Evolutionary conservation across 2,797 vertebrate species (phyloP).

Genomic region (Eremophila alpestris): DNA sequence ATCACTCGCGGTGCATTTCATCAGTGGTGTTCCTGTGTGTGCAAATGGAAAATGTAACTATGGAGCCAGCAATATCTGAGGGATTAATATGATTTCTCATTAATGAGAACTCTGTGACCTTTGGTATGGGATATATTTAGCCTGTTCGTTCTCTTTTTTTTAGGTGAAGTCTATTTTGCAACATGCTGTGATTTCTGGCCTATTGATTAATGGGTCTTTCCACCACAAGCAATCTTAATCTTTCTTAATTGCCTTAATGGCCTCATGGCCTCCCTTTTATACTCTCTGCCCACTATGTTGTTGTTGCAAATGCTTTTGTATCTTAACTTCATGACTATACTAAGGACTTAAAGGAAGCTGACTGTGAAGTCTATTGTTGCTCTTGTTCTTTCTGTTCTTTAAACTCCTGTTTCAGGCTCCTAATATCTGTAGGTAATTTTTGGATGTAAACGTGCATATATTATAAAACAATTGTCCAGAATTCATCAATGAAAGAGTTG

Average conservation of each 20-base stretch:
- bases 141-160: constrained; percentile 49
- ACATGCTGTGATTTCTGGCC: constrained; percentile 80
- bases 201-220: constrained; percentile 81
- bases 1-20: background rate
- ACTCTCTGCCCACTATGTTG: constrained; percentile 73
- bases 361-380: constrained; percentile 68
- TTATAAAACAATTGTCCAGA: constrained; percentile 7
- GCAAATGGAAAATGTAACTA: constrained; percentile 26
- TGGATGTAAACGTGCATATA: constrained; percentile 44
- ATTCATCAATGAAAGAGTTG: background rate
- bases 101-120: constrained; percentile 40
- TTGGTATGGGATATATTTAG: constrained; percentile 65
- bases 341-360: constrained; percentile 57
- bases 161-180: constrained; percentile 71
- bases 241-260: constrained; percentile 84
- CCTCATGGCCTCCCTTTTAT: constrained; percentile 72
- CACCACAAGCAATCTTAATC: constrained; percentile 79
- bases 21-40: background rate
- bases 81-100: constrained; percentile 65
- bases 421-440: constrained; percentile 28
- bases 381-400: constrained; percentile 47
- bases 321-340: constrained; percentile 75
- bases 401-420: constrained; percentile 50
- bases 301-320: constrained; percentile 77
- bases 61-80: constrained; percentile 23